phyloP scores from a whole-genome alignment of 2,113 vertebrate species.

The Rhinolophus sinicus region DNA sequence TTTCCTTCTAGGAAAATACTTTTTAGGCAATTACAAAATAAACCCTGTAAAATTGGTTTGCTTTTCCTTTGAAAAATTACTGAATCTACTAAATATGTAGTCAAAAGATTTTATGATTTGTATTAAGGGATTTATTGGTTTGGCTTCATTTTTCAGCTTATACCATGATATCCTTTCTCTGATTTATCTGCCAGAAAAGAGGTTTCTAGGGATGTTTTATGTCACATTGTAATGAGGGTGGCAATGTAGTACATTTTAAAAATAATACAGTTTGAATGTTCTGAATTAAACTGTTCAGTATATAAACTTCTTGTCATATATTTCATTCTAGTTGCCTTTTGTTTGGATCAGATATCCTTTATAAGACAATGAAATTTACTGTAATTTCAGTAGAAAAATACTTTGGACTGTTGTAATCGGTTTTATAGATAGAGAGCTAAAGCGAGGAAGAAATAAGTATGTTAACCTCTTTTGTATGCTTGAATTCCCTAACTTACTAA shows the following conservation, averaged over 20 bases:
- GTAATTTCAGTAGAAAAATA: slow-evolving; percentile 47
- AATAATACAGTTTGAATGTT: slow-evolving; percentile 53
- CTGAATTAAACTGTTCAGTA: slow-evolving; percentile 40
- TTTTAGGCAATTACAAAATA: slow-evolving; percentile 51
- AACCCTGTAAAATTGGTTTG: background rate
- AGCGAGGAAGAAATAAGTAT: background rate
- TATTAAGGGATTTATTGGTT: slow-evolving; percentile 45
- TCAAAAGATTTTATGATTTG: slow-evolving; percentile 50
- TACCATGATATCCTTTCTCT: slow-evolving; percentile 15
- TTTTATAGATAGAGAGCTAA: background rate
- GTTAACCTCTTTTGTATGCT: background rate
- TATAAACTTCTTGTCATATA: slow-evolving; percentile 35
- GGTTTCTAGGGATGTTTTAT: slow-evolving; percentile 32
- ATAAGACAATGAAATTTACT: background rate
- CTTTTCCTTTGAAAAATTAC: slow-evolving; percentile 48
- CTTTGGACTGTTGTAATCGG: background rate
- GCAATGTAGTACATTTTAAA: slow-evolving; percentile 39
- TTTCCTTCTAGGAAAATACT: slow-evolving; percentile 50
- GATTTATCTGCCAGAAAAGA: slow-evolving; percentile 59
- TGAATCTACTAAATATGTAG: slow-evolving; percentile 48
- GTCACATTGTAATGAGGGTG: slow-evolving; percentile 30
- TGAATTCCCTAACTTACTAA: background rate
- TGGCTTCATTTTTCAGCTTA: slow-evolving; percentile 47
- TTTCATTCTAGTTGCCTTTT: slow-evolving; percentile 25
- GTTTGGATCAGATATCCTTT: slow-evolving; percentile 26